These are phyloP conservation scores for Pseudomyrmex sp. DNA, from an alignment of 1,140 invertebrate species.

Conservation along the genomic window DNA sequence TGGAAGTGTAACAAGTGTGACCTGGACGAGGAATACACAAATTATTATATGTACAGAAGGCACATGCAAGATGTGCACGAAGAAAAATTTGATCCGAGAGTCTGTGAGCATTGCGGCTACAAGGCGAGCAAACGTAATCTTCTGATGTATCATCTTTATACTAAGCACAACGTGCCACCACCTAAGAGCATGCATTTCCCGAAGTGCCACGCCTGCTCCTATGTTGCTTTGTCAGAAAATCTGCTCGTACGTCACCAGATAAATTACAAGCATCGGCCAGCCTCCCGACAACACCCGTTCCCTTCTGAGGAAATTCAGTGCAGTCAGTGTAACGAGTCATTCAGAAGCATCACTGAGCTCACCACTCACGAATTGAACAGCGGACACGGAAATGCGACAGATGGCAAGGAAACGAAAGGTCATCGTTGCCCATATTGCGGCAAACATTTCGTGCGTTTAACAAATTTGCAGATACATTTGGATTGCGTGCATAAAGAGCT, in stretches of 20 bases:
- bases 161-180: slow-evolving; percentile 91
- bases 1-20: slow-evolving; percentile 85
- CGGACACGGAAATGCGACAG: slow-evolving; percentile 72
- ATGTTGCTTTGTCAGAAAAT: slow-evolving; percentile 89
- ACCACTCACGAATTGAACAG: slow-evolving; percentile 79
- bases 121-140: slow-evolving; percentile 91
- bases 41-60: slow-evolving; percentile 91
- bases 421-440: slow-evolving; percentile 81
- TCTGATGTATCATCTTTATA: slow-evolving; percentile 92
- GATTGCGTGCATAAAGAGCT: slow-evolving; percentile 80
- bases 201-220: slow-evolving; percentile 91
- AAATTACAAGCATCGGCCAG: slow-evolving; percentile 84
- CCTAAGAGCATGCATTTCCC: slow-evolving; percentile 90
- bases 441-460: slow-evolving; percentile 77
- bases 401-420: slow-evolving; percentile 75
- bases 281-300: slow-evolving; percentile 59
- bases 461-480: slow-evolving; percentile 80
- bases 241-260: slow-evolving; percentile 89
- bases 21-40: slow-evolving; percentile 89
- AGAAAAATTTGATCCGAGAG: slow-evolving; percentile 91
- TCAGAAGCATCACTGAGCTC: slow-evolving; percentile 76
- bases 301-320: slow-evolving; percentile 76
- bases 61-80: slow-evolving; percentile 93
- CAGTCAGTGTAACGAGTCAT: slow-evolving; percentile 75
- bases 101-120: slow-evolving; percentile 94